Percentiles rank a stretch among this genome's conserved stretches.
These are phyloP conservation scores for Lynx canadensis DNA, from an alignment of 2,113 vertebrate species.

Conservation along the genomic window DNA sequence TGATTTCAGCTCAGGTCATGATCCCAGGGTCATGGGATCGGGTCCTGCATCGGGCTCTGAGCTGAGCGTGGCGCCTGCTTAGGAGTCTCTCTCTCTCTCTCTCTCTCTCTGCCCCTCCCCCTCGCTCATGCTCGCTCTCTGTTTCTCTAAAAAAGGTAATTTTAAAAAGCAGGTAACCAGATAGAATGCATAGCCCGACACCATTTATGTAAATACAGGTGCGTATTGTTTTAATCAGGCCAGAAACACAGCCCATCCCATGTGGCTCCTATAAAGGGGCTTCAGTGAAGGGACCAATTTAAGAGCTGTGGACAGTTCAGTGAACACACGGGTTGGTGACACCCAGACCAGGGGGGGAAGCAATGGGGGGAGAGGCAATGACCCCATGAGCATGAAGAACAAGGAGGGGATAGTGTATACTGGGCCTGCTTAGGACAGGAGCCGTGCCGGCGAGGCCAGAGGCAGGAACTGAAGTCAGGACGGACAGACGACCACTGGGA, in stretches of 20 bases:
- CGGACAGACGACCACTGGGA: not conserved
- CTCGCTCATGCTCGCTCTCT: too few relatives aligned
- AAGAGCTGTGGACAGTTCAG: not conserved
- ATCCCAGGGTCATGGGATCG: too few relatives aligned
- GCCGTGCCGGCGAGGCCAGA: rapidly evolving
- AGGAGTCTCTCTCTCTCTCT: too few relatives aligned
- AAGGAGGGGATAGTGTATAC: too few relatives aligned
- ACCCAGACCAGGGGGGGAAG: not conserved
- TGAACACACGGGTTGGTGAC: not conserved
- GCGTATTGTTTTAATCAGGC: not conserved
- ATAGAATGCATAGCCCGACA: not conserved
- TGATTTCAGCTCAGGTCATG: too few relatives aligned
- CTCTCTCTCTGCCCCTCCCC: too few relatives aligned
- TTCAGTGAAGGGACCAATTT: not conserved
- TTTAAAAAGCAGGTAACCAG: not conserved
- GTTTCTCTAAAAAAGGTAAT: too few relatives aligned
- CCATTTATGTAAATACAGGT: not conserved
- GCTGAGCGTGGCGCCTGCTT: too few relatives aligned
- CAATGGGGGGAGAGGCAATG: too few relatives aligned
- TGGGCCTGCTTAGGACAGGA: not conserved
- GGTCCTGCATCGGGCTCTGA: too few relatives aligned
- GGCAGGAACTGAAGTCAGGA: not conserved
- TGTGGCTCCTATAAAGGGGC: not conserved
- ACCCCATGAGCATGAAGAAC: not conserved
- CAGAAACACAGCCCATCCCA: not conserved